Percentiles rank a stretch among this genome's conserved stretches.
These are phyloP conservation scores for Sternotherus odoratus DNA, from an alignment of 2,797 vertebrate species.

Conservation along the genomic window DNA sequence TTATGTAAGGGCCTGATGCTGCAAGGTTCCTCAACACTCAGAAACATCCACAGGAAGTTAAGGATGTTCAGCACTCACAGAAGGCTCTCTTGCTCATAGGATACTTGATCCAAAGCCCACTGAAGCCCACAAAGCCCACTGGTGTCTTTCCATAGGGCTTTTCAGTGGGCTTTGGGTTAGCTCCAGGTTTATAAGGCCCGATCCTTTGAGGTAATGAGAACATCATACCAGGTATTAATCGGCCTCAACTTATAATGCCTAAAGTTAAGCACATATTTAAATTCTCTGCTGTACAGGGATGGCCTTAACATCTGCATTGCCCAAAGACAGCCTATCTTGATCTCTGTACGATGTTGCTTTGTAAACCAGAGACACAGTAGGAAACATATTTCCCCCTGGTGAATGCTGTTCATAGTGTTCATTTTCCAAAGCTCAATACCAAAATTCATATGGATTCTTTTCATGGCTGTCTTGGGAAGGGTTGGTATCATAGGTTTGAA, in stretches of 20 bases:
- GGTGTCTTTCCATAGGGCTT: too few relatives aligned
- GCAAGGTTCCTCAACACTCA: background rate
- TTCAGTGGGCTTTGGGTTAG: fast-evolving
- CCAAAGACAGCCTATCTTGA: conserved; percentile 30
- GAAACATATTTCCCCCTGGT: conserved; percentile 3
- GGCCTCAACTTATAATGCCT: background rate
- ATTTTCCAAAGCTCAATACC: conserved; percentile 45
- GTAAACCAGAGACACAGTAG: background rate
- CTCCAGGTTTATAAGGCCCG: background rate
- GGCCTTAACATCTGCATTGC: background rate
- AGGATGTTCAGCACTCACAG: background rate
- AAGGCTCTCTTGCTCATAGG: background rate
- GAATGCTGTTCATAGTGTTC: conserved; percentile 7
- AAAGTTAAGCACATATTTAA: background rate
- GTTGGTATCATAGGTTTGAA: conserved; percentile 28
- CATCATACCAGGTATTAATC: background rate
- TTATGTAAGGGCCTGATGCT: background rate
- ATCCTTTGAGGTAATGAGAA: background rate
- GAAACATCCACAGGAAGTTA: background rate
- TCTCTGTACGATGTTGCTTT: background rate
- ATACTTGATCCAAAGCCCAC: background rate
- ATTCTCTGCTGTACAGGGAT: background rate
- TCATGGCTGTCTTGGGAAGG: conserved; percentile 6
- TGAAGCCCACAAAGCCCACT: too few relatives aligned
- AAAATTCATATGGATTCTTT: conserved; percentile 27